Evolutionary conservation across 2,113 vertebrate species (phyloP).

Genomic region (Pachycephala philippinensis): DNA sequence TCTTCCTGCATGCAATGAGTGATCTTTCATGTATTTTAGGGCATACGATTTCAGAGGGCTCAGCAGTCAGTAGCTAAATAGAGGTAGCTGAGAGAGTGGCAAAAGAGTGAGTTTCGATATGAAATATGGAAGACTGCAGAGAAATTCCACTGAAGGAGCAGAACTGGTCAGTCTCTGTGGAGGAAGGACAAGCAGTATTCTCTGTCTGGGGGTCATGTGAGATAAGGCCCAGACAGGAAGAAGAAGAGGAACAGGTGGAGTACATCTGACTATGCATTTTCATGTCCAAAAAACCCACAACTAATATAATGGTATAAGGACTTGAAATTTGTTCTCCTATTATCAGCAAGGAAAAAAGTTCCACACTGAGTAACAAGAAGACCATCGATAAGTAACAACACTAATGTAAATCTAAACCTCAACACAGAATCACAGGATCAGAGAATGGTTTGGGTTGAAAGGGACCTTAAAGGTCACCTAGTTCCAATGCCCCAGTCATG

Average conservation of each 20-base stretch:
- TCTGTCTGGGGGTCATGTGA: not conserved
- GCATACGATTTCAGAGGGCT: not conserved
- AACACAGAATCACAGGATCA: not conserved
- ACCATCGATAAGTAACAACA: not conserved
- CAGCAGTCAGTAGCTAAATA: not conserved
- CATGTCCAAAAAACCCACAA: rapidly evolving
- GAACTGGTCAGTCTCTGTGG: not conserved
- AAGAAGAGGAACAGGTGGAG: not conserved
- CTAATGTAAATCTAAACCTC: not conserved
- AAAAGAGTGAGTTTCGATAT: not conserved
- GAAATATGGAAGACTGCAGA: not conserved
- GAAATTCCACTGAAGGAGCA: not conserved
- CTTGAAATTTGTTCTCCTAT: not conserved
- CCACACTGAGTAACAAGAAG: not conserved
- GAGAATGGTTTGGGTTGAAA: not conserved
- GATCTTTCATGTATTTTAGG: not conserved
- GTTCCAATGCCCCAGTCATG: rapidly evolving
- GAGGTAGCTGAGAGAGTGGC: not conserved
- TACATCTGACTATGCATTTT: not conserved
- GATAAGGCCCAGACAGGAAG: not conserved
- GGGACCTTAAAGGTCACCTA: not conserved
- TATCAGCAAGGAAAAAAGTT: not conserved
- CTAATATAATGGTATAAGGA: not conserved
- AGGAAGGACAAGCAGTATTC: not conserved
- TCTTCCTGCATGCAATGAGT: not conserved